Conservation (phyloP, 2,888 invertebrate species). For the Spodoptera littoralis region DNA sequence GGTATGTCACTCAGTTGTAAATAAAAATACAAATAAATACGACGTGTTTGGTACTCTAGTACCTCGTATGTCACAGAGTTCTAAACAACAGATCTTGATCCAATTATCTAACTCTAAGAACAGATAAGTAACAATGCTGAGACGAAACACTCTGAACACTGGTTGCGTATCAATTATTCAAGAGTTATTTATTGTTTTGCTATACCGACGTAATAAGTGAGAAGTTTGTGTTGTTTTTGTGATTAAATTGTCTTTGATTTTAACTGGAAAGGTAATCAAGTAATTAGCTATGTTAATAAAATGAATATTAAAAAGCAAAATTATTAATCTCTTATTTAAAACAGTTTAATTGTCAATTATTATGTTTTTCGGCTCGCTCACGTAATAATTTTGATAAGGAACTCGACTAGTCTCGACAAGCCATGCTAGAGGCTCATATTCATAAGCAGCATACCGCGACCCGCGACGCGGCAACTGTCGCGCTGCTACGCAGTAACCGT, state of each 20-base stretch:
- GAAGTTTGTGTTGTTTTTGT: constrained; percentile 21
- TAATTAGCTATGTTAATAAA: constrained; percentile 12
- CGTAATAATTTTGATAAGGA: too few species aligned
- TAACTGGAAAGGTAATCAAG: neutral
- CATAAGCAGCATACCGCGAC: too few species aligned
- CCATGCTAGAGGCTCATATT: too few species aligned
- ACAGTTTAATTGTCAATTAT: too few species aligned
- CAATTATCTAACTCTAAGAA: constrained; percentile 77
- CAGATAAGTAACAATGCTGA: constrained; percentile 74
- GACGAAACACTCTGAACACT: constrained; percentile 62
- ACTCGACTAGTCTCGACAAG: too few species aligned
- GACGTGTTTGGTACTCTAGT: constrained; percentile 1
- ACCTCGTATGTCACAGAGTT: constrained; percentile 55
- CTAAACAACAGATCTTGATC: constrained; percentile 78
- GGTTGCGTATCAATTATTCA: constrained; percentile 71
- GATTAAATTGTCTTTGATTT: constrained; percentile 1
- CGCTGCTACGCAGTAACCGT: too few species aligned
- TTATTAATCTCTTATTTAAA: too few species aligned
- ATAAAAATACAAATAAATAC: too few species aligned
- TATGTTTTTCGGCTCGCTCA: too few species aligned
- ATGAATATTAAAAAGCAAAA: too few species aligned
- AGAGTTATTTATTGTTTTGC: constrained; percentile 58
- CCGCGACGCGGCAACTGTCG: too few species aligned
- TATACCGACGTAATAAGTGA: constrained; percentile 31
- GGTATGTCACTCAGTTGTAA: too few species aligned